Base-by-base conservation (phyloP, 2,888 invertebrate genomes). In the Ellobium chinense region DNA sequence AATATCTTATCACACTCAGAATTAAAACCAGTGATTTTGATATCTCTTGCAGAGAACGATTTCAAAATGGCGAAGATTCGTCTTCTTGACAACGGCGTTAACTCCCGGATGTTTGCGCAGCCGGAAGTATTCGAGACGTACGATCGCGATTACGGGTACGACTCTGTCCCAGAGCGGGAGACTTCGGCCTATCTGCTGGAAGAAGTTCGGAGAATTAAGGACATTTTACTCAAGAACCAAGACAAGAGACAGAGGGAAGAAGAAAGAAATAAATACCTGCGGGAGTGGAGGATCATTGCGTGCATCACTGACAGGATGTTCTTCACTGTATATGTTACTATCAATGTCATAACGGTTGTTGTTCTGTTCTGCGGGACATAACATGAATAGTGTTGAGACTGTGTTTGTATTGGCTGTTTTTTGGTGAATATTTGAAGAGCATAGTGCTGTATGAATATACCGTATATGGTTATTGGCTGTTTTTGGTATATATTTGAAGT, bases 271-370 rank as follows among this genome's bases (percentile, higher is more conserved):
- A 87, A 88, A 73, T 85, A 86, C 54, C 75, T 90, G 14, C 76
- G 88, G 39, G 91, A 91, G 70, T 91, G 91, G 91, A 86, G 89
- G 74, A 86, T 90, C 24, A 90, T 91, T 58, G 91, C 91, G 54
- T 89, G 90, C 78, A 87, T 91, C 21, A 89, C 91, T 0, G 91
- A 91, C 76, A 82, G 91, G 36, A 73, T 91, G 29, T 91, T 91
- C 83, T 91, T 92, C 76, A 85, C 89, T 62, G 82, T 88, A 5
- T 91, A 91, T 82, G 81, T 91, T 39, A 60, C 88, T 31, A 85
- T 90, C 62, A 90, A 91, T 70, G 78, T 88, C 37, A 79, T 88
- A 1, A 66, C 66, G 3, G 31, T 66, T 3, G 31, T 46, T 46
- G 66, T 76, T 54, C 29, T 76, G 18, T 76, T 76, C 24, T 65